Conservation (phyloP, 1,140 invertebrate species). For the Aphaenogaster rudis region DNA sequence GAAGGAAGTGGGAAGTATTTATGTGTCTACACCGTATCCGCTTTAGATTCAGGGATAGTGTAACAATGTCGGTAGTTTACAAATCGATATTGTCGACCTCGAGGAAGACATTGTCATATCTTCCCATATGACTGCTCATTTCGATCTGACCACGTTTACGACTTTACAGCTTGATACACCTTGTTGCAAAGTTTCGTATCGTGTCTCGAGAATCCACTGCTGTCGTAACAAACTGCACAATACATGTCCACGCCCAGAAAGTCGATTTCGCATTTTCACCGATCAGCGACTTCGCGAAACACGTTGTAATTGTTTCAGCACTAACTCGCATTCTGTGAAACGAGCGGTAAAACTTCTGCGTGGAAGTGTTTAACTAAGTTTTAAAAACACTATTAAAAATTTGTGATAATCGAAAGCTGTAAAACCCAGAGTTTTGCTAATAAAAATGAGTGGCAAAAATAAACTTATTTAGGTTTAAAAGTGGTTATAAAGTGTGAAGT, state of each 20-base stretch:
- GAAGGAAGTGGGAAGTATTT: slow-evolving; percentile 23
- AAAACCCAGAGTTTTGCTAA: too few relatives aligned
- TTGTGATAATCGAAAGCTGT: too few relatives aligned
- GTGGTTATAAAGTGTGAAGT: too few relatives aligned
- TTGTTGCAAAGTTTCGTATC: slow-evolving; percentile 19
- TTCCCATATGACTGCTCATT: slow-evolving; percentile 51
- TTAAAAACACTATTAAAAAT: slow-evolving; percentile 1
- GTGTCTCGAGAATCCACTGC: slow-evolving; percentile 11
- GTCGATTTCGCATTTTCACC: slow-evolving; percentile 16
- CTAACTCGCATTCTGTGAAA: neutral
- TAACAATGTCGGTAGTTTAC: slow-evolving; percentile 54
- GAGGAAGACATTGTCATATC: slow-evolving; percentile 60
- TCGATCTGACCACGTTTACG: slow-evolving; percentile 65
- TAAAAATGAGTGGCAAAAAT: too few relatives aligned
- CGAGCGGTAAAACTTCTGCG: neutral
- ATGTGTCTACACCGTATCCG: slow-evolving; percentile 56
- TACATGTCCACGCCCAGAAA: slow-evolving; percentile 15
- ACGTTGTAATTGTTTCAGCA: slow-evolving; percentile 4
- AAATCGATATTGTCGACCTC: slow-evolving; percentile 71
- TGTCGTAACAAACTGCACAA: slow-evolving; percentile 27
- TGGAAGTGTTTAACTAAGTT: neutral
- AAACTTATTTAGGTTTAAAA: too few relatives aligned
- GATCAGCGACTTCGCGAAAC: slow-evolving; percentile 4
- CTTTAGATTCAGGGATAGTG: slow-evolving; percentile 28
- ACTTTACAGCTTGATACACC: slow-evolving; percentile 54